These are phyloP conservation scores for Exephanes ischioxanthus DNA, from an alignment of 2,888 invertebrate genomes.

Conservation along the genomic window DNA sequence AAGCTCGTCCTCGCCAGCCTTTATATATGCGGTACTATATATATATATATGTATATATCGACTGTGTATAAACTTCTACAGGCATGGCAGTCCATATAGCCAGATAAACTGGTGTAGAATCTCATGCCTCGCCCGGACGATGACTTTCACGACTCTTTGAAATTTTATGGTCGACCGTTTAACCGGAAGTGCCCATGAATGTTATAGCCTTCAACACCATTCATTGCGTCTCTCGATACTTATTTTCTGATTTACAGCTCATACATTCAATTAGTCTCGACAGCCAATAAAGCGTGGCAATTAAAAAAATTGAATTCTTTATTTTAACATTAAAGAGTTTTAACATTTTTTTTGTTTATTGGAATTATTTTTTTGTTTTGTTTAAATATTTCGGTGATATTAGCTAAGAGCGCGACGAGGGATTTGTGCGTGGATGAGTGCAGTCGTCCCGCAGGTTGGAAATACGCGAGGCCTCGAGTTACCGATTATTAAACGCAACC, in stretches of 20 bases:
- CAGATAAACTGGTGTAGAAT: constrained; percentile 13
- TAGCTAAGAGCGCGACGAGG: background rate
- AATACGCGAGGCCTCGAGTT: constrained; percentile 52
- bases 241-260: background rate
- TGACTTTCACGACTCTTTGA: constrained; percentile 37
- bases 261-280: background rate
- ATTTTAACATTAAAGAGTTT: too few species aligned
- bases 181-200: constrained; percentile 2
- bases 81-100: background rate
- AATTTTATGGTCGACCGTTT: constrained; percentile 50
- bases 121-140: constrained; percentile 2
- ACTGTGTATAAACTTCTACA: background rate
- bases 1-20: constrained; percentile 6
- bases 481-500: constrained; percentile 66
- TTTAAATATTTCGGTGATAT: too few species aligned
- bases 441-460: constrained; percentile 13
- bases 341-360: too few species aligned
- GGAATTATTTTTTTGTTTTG: too few species aligned
- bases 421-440: background rate
- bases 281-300: background rate
- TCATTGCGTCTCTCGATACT: constrained; percentile 1
- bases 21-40: constrained; percentile 28
- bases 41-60: constrained; percentile 1
- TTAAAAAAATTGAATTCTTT: background rate
- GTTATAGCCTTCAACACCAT: constrained; percentile 23